These are phyloP conservation scores for Eremophila alpestris DNA, from an alignment of 2,797 vertebrate species.

Conservation along the genomic window DNA sequence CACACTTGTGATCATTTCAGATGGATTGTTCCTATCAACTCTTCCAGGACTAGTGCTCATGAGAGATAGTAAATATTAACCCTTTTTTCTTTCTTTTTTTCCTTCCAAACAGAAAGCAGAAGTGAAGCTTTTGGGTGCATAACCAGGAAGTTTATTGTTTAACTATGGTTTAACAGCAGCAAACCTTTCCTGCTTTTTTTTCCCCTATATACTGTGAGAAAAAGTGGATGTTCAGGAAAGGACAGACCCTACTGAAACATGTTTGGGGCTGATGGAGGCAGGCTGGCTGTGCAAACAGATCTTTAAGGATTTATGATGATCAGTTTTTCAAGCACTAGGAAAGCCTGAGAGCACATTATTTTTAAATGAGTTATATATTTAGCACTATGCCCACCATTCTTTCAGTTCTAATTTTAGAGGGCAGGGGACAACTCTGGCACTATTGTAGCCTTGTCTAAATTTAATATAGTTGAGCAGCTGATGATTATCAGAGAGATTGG, in stretches of 20 bases:
- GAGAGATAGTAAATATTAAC: neutral
- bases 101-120: neutral
- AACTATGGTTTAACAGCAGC: neutral
- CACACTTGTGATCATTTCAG: neutral
- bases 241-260: neutral
- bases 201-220: neutral
- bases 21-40: neutral
- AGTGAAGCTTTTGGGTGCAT: neutral
- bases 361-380: constrained; percentile 72
- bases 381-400: constrained; percentile 48
- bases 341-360: constrained; percentile 59
- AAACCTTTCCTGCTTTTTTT: neutral
- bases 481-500: constrained; percentile 54
- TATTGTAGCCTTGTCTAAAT: constrained; percentile 63
- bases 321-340: constrained; percentile 49
- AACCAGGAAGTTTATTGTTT: neutral
- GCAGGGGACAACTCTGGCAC: constrained; percentile 55
- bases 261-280: neutral
- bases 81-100: neutral
- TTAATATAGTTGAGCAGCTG: constrained; percentile 65
- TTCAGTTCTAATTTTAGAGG: constrained; percentile 61
- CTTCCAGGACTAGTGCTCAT: neutral
- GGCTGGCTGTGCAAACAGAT: constrained; percentile 19
- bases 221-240: neutral
- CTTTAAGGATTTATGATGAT: constrained; percentile 47